These are phyloP conservation scores for Mellivora capensis DNA, from an alignment of 2,113 vertebrate genomes.

Conservation along the genomic window DNA sequence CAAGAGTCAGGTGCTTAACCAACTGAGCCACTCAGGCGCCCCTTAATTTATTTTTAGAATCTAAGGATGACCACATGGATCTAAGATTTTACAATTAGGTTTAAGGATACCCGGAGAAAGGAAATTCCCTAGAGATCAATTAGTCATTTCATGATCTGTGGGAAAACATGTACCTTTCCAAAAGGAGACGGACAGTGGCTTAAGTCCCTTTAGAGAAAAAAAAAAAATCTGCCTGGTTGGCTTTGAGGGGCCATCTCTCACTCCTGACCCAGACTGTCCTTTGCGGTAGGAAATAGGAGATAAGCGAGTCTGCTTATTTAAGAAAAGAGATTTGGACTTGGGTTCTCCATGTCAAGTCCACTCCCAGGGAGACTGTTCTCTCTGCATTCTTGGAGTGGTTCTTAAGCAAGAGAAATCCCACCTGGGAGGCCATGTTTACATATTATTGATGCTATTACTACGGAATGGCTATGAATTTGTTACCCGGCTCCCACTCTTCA, in stretches of 20 bases:
- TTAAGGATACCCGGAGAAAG: slow-evolving; percentile 12
- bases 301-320: not conserved
- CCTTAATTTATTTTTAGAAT: slow-evolving; percentile 41
- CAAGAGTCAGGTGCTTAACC: not conserved
- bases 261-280: not conserved
- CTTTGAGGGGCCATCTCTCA: not conserved
- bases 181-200: not conserved
- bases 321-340: not conserved
- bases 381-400: not conserved
- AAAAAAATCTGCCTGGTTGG: not conserved
- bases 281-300: not conserved
- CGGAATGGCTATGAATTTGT: not conserved
- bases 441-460: not conserved
- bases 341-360: not conserved
- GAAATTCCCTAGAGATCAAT: slow-evolving; percentile 44
- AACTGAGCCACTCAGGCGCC: not conserved
- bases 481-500: not conserved
- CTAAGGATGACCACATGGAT: not conserved
- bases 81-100: not conserved
- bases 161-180: slow-evolving; percentile 59
- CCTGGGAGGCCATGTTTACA: not conserved
- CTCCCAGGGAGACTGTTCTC: not conserved
- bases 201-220: slow-evolving; percentile 16
- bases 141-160: slow-evolving; percentile 25
- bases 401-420: not conserved